Percentiles rank a stretch among this genome's conserved stretches.
Evolutionary conservation across 2,888 invertebrate genomes (phyloP).

Genomic region (Prenolepis imparis): DNA sequence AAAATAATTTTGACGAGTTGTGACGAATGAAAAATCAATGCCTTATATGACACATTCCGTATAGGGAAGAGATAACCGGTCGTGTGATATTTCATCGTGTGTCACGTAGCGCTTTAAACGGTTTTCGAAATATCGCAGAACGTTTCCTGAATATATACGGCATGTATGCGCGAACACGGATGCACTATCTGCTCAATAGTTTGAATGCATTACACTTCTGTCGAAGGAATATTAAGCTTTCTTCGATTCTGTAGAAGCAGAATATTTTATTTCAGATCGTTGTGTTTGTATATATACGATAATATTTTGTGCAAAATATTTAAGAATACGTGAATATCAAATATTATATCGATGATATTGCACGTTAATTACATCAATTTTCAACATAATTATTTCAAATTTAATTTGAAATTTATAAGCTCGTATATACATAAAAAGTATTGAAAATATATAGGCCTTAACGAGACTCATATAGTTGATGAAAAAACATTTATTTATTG

Average conservation of each 20-base stretch:
- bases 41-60: constrained; percentile 21
- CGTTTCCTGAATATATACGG: constrained; percentile 47
- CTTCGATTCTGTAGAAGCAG: constrained; percentile 29
- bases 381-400: too few relatives aligned
- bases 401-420: too few relatives aligned
- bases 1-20: constrained; percentile 37
- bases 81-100: constrained; percentile 42
- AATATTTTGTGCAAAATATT: constrained; percentile 14
- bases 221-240: constrained; percentile 46
- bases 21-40: constrained; percentile 24
- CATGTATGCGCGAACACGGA: constrained; percentile 44
- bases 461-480: too few relatives aligned
- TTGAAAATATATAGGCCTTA: too few relatives aligned
- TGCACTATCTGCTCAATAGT: constrained; percentile 50
- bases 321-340: background rate
- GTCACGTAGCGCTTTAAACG: constrained; percentile 52
- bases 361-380: background rate
- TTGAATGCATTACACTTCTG: constrained; percentile 47
- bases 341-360: background rate
- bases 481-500: too few relatives aligned
- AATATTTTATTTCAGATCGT: constrained; percentile 23
- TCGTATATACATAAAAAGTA: too few relatives aligned
- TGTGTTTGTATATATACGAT: background rate
- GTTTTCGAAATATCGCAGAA: constrained; percentile 49
- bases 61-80: constrained; percentile 38